Base-by-base conservation (phyloP, 2,888 invertebrate species). In the Arenicola marina region DNA sequence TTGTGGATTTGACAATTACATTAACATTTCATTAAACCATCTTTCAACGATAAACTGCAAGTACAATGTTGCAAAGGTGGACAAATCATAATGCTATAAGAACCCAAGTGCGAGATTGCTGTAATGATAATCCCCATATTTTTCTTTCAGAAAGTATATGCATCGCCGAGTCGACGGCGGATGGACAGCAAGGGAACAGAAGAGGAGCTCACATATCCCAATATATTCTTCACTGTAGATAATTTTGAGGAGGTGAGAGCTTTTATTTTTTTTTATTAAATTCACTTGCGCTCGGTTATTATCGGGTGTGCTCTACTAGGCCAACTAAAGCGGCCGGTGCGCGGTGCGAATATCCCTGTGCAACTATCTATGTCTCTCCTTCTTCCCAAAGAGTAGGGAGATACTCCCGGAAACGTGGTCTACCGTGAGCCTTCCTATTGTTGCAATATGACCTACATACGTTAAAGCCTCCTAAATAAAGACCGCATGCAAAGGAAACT, bases 191-290 rank as follows among this genome's bases (percentile, higher is more conserved):
- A 99, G 85, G 98, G 98, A 46, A 97, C 97, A 78, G 90, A 92
- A 59, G 99, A 99, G 84, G 96, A 97, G 86, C 97, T 99, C 84
- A 95, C 97, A 46, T 99, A 97, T 86, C 99, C 99, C 1, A 94
- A 96, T 86, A 94, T 99, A 77, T 99, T 96, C 86, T 99, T 99
- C 86, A 95, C 95, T 90, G 95, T 98, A 65, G 98, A 99, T 86
- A 96, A 97, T 86, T 98, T 97, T 84, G 97, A 98, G 84, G 96
- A 97, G 89, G 96, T 92, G 24, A 38, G 54, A 32, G n/a, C n/a
- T n/a, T n/a, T n/a, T n/a, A n/a, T n/a, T 38, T 18, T 18, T 38
- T 38, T 11, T 15, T 38, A 38, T 38, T 38, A 38, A 38, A 38
- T 38, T 38, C 38, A 18, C 38, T 38, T 38, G 18, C 11, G 18